Percentiles rank a stretch among this genome's conserved stretches.
Conservation (phyloP, 2,113 vertebrate species). For the Meriones unguiculatus region DNA sequence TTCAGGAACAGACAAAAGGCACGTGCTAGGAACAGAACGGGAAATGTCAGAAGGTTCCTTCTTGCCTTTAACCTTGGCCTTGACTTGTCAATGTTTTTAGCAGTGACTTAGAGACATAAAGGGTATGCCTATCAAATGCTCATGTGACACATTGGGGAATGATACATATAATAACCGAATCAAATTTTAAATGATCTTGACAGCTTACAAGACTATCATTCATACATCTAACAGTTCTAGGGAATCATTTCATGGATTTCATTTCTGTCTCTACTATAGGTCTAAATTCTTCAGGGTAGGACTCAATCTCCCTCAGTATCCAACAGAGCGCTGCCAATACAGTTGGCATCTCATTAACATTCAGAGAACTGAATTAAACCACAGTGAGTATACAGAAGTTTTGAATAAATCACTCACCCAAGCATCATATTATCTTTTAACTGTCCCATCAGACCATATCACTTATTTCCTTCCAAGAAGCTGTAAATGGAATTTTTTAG, state of each 20-base stretch:
- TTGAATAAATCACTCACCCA: slow-evolving; percentile 1
- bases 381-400: neutral
- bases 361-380: slow-evolving; percentile 27
- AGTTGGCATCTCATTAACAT: slow-evolving; percentile 31
- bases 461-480: slow-evolving; percentile 43
- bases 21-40: neutral
- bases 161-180: slow-evolving; percentile 83
- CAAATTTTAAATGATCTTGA: slow-evolving; percentile 80
- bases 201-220: slow-evolving; percentile 80
- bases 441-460: neutral
- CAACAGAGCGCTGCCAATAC: neutral
- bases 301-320: neutral
- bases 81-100: slow-evolving; percentile 74
- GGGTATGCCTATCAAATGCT: slow-evolving; percentile 73
- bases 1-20: slow-evolving; percentile 20
- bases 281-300: slow-evolving; percentile 40
- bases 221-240: slow-evolving; percentile 64
- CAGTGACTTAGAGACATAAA: slow-evolving; percentile 71
- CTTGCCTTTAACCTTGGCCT: slow-evolving; percentile 45
- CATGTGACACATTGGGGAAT: slow-evolving; percentile 73
- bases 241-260: slow-evolving; percentile 64
- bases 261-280: slow-evolving; percentile 52
- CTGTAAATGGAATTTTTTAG: neutral
- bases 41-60: neutral
- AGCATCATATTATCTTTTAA: neutral